Conservation (phyloP, 2,797 vertebrate genomes). For the Oreochromis grahami region DNA sequence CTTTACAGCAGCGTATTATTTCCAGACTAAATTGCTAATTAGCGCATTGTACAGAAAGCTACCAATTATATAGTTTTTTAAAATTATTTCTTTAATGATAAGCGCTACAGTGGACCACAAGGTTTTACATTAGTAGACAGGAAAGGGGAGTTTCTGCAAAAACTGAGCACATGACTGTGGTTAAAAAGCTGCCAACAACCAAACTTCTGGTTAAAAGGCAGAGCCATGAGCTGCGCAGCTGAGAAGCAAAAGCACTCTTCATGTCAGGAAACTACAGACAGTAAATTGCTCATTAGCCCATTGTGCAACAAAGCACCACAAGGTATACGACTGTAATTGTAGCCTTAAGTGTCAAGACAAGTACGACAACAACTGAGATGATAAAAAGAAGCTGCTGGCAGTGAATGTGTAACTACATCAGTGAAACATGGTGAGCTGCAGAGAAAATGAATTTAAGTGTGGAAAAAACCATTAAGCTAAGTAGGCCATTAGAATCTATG, state of each 20-base stretch:
- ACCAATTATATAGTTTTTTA: background rate
- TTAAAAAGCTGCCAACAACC: conserved; percentile 12
- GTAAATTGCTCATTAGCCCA: conserved; percentile 50
- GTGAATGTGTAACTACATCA: conserved; percentile 31
- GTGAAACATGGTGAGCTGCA: conserved; percentile 21
- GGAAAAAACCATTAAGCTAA: conserved; percentile 28
- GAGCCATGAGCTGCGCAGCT: background rate
- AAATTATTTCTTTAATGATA: background rate
- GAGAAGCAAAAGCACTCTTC: conserved; percentile 6
- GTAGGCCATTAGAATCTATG: conserved; percentile 17
- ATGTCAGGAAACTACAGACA: conserved; percentile 19
- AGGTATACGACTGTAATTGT: conserved; percentile 46
- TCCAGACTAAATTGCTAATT: conserved; percentile 41
- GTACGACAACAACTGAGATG: conserved; percentile 34
- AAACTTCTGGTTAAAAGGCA: conserved; percentile 4
- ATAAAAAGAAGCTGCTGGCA: conserved; percentile 49
- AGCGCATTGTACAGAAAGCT: conserved; percentile 24
- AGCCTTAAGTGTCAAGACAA: conserved; percentile 44
- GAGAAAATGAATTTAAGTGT: conserved; percentile 37
- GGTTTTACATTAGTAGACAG: background rate
- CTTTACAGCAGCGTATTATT: conserved; percentile 18
- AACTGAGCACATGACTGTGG: background rate
- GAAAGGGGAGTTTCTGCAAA: background rate
- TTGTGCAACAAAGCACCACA: conserved; percentile 37
- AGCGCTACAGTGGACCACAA: conserved; percentile 6